Conservation (phyloP, 1,140 invertebrate species). For the fruit fly (Drosophila melanogaster) region Release_6_plus_ISO1_MT NT_033779.5:4002001-4002500, state of each 20-base stretch:
- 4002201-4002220: no score
- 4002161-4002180: not conserved
- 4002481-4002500: slow-evolving; percentile 71
- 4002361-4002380: slow-evolving; percentile 17
- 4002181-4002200: no score
- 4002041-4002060: slow-evolving; percentile 25
- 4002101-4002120: slow-evolving; percentile 81
- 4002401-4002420: slow-evolving; percentile 78
- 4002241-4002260: no score
- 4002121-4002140: slow-evolving; percentile 51
- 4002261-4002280: not conserved
- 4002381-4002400: slow-evolving; percentile 47
- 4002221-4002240: no score
- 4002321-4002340: not conserved
- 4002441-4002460: slow-evolving; percentile 51
- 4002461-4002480: slow-evolving; percentile 72
- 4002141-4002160: slow-evolving; percentile 6
- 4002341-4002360: slow-evolving; percentile 1
- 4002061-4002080: slow-evolving; percentile 38
- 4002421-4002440: slow-evolving; percentile 76
- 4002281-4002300: no score
- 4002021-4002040: slow-evolving; percentile 12
- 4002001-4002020: slow-evolving; percentile 24
- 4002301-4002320: no score
- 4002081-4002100: slow-evolving; percentile 65